Evolutionary conservation across 2,113 vertebrate genomes (phyloP), one percentile per base, ranked within the genome.

Genomic region (Pteruthius melanotis): DNA sequence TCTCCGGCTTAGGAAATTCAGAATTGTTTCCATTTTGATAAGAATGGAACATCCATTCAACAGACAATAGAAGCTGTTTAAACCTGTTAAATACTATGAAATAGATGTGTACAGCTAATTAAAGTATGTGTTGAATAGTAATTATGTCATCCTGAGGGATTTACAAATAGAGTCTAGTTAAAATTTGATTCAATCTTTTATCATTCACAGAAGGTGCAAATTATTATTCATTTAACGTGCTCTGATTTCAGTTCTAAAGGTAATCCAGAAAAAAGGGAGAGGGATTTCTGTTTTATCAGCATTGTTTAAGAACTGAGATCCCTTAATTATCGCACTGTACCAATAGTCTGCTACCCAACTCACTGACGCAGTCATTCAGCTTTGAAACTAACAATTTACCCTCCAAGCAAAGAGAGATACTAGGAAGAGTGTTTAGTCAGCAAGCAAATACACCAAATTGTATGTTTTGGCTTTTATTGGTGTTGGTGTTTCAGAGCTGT

Each of bases 121-220:
- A 98, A 98, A 97, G 93, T 98, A 98, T 98, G 97, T 97, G 96
- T 98, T 98, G 98, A 98, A 98, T 97, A 94, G 94, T 98, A 98
- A 98, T 98, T 98, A 98, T 98, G 96, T 96, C 97, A 98, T 98
- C 98, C 97, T 95, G 90, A 94, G 98, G 97, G 98, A 98, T 96
- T 97, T 97, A 96, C 97, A 98, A 98, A 97, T 98, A 97, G 89
- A 97, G 94, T 97, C 97, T 98, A 97, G 97, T 98, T 98, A 98
- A 98, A 98, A 96, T 97, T 96, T 97, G 96, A 97, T 98, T 98
- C 97, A 98, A 95, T 98, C 97, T 97, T 97, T 96, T 95, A 71
- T 97, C 94, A 97, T 97, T 97, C 97, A 96, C 96, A 97, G 95
- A 96, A 97, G 88, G 96, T 94, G 77, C 94, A 89, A 95, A 97